phyloP scores from a whole-genome alignment of 2,797 vertebrate genomes.

The Euphonia xanthogaster region DNA sequence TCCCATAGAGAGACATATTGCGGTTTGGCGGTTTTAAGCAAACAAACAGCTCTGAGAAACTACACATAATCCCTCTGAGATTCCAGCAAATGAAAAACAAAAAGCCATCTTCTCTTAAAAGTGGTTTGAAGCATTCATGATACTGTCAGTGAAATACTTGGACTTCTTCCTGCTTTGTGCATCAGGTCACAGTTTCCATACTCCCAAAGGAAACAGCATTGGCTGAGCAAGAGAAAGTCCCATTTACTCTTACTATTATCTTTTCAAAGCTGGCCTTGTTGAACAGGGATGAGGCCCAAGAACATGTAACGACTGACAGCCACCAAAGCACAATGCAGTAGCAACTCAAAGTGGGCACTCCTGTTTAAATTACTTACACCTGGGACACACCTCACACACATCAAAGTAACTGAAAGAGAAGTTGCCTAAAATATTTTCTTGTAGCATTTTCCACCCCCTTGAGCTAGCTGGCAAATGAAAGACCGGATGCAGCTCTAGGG shows the following conservation, averaged over 20 bases:
- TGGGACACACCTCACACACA: background rate
- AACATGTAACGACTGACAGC: background rate
- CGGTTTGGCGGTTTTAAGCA: background rate
- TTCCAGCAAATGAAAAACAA: background rate
- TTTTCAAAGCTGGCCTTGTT: background rate
- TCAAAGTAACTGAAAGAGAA: background rate
- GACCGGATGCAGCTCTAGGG: background rate
- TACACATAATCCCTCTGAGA: conserved; percentile 37
- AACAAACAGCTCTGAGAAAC: conserved; percentile 66
- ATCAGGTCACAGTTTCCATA: conserved; percentile 42
- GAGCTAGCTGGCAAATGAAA: background rate
- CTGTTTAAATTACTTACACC: background rate
- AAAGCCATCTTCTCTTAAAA: background rate
- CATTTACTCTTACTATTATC: background rate
- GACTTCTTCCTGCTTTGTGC: conserved; percentile 2
- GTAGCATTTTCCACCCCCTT: background rate
- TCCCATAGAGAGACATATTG: conserved; percentile 9
- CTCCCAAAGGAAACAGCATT: background rate
- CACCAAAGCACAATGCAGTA: background rate
- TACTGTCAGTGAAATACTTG: background rate
- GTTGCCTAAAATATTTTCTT: background rate
- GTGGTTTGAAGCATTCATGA: background rate
- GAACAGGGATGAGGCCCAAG: background rate
- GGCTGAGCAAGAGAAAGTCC: background rate
- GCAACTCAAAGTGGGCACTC: background rate